A percentile compares a stretch with the other conserved stretches of the same genome.
These are phyloP conservation scores for Cardinalis cardinalis DNA, from an alignment of 2,113 vertebrate genomes.

Conservation along the genomic window DNA sequence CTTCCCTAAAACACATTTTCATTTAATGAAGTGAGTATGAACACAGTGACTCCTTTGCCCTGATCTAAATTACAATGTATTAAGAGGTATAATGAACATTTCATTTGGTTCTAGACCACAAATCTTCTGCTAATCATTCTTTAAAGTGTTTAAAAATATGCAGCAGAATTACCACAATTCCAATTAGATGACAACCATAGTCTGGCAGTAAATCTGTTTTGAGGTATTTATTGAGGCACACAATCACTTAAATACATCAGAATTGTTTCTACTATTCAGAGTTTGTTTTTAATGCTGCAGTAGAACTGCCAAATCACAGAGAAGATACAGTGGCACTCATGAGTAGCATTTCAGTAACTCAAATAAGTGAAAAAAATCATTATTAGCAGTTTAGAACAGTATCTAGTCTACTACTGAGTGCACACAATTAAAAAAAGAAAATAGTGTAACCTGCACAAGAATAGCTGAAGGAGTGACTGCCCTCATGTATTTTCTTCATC, in stretches of 20 bases:
- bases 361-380: neutral
- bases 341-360: neutral
- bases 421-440: neutral
- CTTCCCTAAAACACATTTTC: neutral
- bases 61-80: neutral
- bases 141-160: constrained; percentile 20
- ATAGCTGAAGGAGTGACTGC: neutral
- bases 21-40: neutral
- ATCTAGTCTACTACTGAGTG: neutral
- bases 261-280: neutral
- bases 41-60: neutral
- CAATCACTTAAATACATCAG: neutral
- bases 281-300: neutral
- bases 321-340: neutral
- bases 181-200: constrained; percentile 40
- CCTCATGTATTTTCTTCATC: neutral
- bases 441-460: neutral
- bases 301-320: neutral
- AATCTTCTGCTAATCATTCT: constrained; percentile 40
- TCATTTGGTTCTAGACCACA: constrained; percentile 29
- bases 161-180: constrained; percentile 6
- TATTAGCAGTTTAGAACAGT: neutral
- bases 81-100: neutral
- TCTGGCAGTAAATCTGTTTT: constrained; percentile 12
- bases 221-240: neutral